Conservation (phyloP, 2,888 invertebrate genomes). For the Lasiommata megera region DNA sequence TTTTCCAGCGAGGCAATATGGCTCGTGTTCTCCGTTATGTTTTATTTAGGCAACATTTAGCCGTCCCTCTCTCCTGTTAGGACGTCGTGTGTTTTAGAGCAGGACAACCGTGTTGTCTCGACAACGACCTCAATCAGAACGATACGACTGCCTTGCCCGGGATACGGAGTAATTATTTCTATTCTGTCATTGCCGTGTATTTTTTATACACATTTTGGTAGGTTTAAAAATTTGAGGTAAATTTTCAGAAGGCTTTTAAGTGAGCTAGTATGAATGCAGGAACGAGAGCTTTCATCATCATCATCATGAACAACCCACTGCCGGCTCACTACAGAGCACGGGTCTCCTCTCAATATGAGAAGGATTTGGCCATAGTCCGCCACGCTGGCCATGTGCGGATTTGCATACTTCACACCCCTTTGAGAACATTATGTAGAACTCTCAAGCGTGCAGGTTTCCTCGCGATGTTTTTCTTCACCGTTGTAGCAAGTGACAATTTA, state of each 20-base stretch:
- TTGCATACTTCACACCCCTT: too few species aligned
- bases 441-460: too few species aligned
- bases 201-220: conserved; percentile 68
- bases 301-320: too few species aligned
- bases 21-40: conserved; percentile 81
- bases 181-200: conserved; percentile 80
- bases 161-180: conserved; percentile 81
- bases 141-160: conserved; percentile 73
- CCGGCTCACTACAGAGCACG: too few species aligned
- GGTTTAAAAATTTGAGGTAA: conserved; percentile 34
- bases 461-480: too few species aligned
- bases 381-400: too few species aligned
- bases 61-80: conserved; percentile 56
- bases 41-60: conserved; percentile 76
- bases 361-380: too few species aligned
- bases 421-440: too few species aligned
- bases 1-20: conserved; percentile 82
- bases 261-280: not conserved
- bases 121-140: conserved; percentile 42
- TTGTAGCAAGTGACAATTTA: too few species aligned
- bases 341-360: too few species aligned
- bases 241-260: conserved; percentile 27
- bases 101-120: conserved; percentile 55
- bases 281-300: too few species aligned
- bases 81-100: conserved; percentile 42